Evolutionary conservation across 2,113 vertebrate genomes (phyloP).

Genomic region (Misgurnus anguillicaudatus): DNA sequence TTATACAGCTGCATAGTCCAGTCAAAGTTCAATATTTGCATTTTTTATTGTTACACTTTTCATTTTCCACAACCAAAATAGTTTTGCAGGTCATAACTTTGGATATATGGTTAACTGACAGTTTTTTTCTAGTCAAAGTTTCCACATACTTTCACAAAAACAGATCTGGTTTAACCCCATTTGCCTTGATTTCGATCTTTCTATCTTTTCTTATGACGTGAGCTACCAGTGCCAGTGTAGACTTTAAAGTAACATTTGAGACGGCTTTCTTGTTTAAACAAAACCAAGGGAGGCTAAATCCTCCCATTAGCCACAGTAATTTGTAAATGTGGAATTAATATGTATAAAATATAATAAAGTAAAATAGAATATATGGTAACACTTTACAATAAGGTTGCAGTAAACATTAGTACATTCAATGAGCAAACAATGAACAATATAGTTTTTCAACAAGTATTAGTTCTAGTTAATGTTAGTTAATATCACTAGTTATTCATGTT

Average conservation of each 20-base stretch:
- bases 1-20: not conserved
- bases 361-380: too few species aligned
- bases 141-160: not conserved
- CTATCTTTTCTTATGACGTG: not conserved
- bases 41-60: not conserved
- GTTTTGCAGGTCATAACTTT: not conserved
- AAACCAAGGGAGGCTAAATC: not conserved
- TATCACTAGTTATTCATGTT: too few species aligned
- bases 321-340: not conserved
- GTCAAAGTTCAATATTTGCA: not conserved
- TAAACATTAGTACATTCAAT: too few species aligned
- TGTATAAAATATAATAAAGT: not conserved
- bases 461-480: too few species aligned
- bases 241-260: not conserved
- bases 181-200: not conserved
- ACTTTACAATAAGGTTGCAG: too few species aligned
- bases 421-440: too few species aligned
- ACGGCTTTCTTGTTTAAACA: slow-evolving; percentile 1
- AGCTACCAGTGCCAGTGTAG: not conserved
- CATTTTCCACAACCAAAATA: not conserved
- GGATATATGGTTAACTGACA: not conserved
- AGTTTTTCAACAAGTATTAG: too few species aligned
- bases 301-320: not conserved
- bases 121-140: not conserved
- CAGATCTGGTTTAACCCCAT: not conserved